phyloP scores from a whole-genome alignment of 1,140 invertebrate species.

The Aphaenogaster floridana region DNA sequence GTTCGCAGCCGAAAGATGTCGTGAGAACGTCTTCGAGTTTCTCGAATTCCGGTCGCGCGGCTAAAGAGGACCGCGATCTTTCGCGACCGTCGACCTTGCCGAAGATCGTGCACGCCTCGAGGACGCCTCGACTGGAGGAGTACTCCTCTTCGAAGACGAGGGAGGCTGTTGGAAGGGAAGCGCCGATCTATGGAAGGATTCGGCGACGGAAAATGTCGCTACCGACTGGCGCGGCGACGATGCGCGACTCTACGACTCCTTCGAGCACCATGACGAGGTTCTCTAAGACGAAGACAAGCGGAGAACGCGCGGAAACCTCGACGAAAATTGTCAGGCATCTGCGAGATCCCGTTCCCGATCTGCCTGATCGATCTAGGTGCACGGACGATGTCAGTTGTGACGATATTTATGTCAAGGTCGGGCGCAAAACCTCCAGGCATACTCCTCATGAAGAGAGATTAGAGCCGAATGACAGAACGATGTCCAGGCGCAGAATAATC shows the following conservation, averaged over 20 bases:
- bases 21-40: constrained; percentile 18
- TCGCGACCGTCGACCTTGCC: constrained; percentile 83
- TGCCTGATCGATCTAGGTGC: constrained; percentile 57
- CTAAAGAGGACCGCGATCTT: constrained; percentile 67
- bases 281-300: constrained; percentile 45
- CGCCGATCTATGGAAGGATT: constrained; percentile 84
- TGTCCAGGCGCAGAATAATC: constrained; percentile 83
- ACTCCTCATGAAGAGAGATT: constrained; percentile 51
- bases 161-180: constrained; percentile 77
- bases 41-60: constrained; percentile 41
- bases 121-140: constrained; percentile 41
- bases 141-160: constrained; percentile 63
- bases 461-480: constrained; percentile 72
- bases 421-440: constrained; percentile 61
- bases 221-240: constrained; percentile 41
- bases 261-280: constrained; percentile 53
- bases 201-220: constrained; percentile 81
- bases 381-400: constrained; percentile 56
- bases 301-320: constrained; percentile 53
- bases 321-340: constrained; percentile 69
- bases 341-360: constrained; percentile 77
- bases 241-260: background rate
- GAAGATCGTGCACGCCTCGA: constrained; percentile 77
- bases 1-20: constrained; percentile 58
- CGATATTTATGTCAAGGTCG: constrained; percentile 72